These are phyloP conservation scores for Xestia xanthographa DNA, from an alignment of 2,888 invertebrate genomes.

Conservation along the genomic window DNA sequence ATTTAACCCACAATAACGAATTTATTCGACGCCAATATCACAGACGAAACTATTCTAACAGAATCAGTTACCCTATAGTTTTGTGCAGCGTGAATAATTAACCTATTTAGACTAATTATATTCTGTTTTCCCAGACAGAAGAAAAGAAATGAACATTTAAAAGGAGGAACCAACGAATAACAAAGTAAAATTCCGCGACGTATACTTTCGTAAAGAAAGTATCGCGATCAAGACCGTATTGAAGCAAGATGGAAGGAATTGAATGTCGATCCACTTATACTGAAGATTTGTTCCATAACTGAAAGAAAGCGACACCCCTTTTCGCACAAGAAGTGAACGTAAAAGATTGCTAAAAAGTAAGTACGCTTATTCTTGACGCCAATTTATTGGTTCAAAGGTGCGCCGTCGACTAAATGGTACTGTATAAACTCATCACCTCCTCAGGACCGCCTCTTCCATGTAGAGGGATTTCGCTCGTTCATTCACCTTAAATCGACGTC, in stretches of 20 bases:
- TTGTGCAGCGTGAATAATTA: slow-evolving; percentile 18
- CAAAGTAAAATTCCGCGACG: slow-evolving; percentile 39
- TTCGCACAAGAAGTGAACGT: slow-evolving; percentile 66
- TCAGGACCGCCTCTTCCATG: slow-evolving; percentile 88
- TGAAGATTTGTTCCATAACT: slow-evolving; percentile 69
- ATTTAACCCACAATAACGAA: slow-evolving; percentile 63
- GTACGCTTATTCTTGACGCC: slow-evolving; percentile 81
- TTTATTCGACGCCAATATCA: slow-evolving; percentile 48
- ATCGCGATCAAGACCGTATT: slow-evolving; percentile 63
- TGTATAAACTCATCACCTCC: slow-evolving; percentile 89
- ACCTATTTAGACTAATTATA: not conserved
- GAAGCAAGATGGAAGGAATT: slow-evolving; percentile 63
- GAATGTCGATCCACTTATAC: slow-evolving; percentile 67
- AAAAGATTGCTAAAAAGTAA: slow-evolving; percentile 78
- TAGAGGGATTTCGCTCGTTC: slow-evolving; percentile 88
- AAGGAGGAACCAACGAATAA: slow-evolving; percentile 10
- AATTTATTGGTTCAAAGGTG: slow-evolving; percentile 87
- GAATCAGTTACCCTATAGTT: slow-evolving; percentile 17
- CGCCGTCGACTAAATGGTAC: slow-evolving; percentile 86
- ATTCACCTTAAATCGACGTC: slow-evolving; percentile 90
- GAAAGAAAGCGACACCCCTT: slow-evolving; percentile 68
- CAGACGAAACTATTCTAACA: slow-evolving; percentile 16
- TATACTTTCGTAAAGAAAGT: slow-evolving; percentile 55
- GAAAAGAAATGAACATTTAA: slow-evolving; percentile 14
- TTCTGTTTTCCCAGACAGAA: not conserved